Evolutionary conservation across 2,113 vertebrate genomes (phyloP), one percentile per base, ranked within the genome.

Genomic region (Alces alces): DNA sequence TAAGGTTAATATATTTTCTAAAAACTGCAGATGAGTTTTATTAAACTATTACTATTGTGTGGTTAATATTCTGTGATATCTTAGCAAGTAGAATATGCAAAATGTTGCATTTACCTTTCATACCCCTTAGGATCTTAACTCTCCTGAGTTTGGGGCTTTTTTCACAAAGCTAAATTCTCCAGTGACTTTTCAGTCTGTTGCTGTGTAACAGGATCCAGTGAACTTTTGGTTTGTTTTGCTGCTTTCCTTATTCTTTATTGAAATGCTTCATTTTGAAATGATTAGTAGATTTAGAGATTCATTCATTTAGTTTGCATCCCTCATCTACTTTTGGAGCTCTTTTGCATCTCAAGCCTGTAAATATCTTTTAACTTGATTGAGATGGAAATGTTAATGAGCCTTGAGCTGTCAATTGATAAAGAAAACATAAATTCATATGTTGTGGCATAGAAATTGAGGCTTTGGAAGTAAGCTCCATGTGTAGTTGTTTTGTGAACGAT

Each of bases 351-450:
- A 96, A 96, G 92, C 58, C 9, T 88, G 17, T 83, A 97, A 78
- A 58, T 93, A 28, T 33, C 78, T 98, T 58, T 83, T 92, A 93
- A 90, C 76, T 82, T 92, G 58, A 96, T 93, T 64, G 95, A 96
- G 27, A 39, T 95, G 84, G 86, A 93, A 93, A 98, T 66, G 50
- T 55, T 96, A 98, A 98, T 89, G 89, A 85, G 55, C 10, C 78
- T 97, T 98, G n/a, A 96, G 91, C 95, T 93, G 86, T 96, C 54
- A 86, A 45, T 97, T 94, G 97, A 52, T 94, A 94, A 98, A 97
- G 76, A 97, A 97, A 95, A 94, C 52, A 94, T 89, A 91, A 96
- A 95, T 97, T 98, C 78, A 55, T 96, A 55, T 36, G 66, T 61
- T 97, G 76, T 89, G 87, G 52, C 83, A 97, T 95, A 54, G 58